Evolutionary conservation across 2,113 vertebrate genomes (phyloP), one percentile per base, ranked within the genome.

Genomic region (Hippoglossus stenolepis): DNA sequence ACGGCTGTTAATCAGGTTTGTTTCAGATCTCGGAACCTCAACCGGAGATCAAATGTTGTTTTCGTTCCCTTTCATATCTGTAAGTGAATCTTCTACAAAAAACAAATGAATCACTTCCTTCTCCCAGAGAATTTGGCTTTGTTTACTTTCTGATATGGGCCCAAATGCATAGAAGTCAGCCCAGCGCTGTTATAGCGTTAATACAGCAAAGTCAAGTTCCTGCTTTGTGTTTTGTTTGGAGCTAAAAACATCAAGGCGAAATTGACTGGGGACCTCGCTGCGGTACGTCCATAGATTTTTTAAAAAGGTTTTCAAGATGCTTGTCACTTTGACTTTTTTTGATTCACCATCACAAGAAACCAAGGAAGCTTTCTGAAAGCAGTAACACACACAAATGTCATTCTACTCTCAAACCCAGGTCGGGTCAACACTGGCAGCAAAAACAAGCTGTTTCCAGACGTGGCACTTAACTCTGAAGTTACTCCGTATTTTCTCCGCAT

Each of bases 321-420:
- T 80, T 63, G 67, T 68, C 68, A 63, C 65, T 53, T 86, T 21
- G 11, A 47, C 35, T 57, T 56, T 43, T 15, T 10, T 73, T 60
- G 15, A 68, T 60, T 72, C 6, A 8, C 6, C 6, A 7, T 31
- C 23, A 54, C 56, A 57, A 12, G 12, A 57, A 24, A 57, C 54
- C 61, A 18, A 23, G 23, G 26, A 85, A 66, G 57, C 49, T 85
- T 70, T 45, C 45, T 65, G 38, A 4, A 24, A 54, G 7, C n/a
- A 35, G 17, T 65, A 64, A 64, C 53, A 63, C 56, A 66, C 21
- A 58, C 2, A 56, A 51, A 9, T 0, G 1, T 35, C 24, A 43
- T 45, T 77, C 43, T 71, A 74, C 83, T 82, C 79, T 68, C 70
- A 83, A 72, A 75, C 35, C 2, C 11, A 57, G 24, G 24, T 24